Evolutionary conservation across 2,888 invertebrate genomes (phyloP), one percentile per base, ranked within the genome.

Genomic region (Hirudinaria manillensis): DNA sequence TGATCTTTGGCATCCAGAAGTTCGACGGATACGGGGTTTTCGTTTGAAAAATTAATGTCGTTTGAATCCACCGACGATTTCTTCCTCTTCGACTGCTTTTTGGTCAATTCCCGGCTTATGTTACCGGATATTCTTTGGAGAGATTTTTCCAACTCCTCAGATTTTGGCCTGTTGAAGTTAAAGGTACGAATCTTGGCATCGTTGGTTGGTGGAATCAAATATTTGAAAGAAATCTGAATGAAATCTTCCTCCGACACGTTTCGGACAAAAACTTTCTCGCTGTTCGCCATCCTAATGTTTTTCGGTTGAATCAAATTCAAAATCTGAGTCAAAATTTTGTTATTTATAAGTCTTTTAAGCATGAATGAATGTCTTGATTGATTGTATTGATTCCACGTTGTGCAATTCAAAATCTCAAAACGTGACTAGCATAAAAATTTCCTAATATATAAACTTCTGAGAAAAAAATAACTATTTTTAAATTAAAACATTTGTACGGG

Each of bases 91-190:
- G 51, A 70, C 32, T 61, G 72, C 72, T 79, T 79, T 70, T 77
- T 79, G 67, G 76, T 77, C 29, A 76, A 71, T 51, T 72, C 51
- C 70, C 78, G 78, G 16, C 76, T 70, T 27, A 79, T 70, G 45
- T 75, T 79, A 4, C 72, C 73, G 7, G 72, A 73, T 27, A 79
- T 77, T n/a, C 78, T 70, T 7, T 19, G 68, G 0, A 78, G 75
- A 32, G 78, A 78, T 32, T 76, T 77, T 34, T 76, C 76, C 19
- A 79, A 51, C 45, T 73, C 75, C 66, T 79, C 79, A 3, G 66
- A 45, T 56, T 79, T 74, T 21, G 72, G 70, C n/a, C 79, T 73
- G 71, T 77, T 78, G 29, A 79, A 77, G 51, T 78, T 79, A 68
- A 77, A 78, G 4, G 75, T 29, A 36, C 76, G 45, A n/a, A 72